Percentiles rank a stretch among this genome's conserved stretches.
Conservation (phyloP, 1,140 invertebrate genomes). For the Phenacoccus solenopsis region DNA sequence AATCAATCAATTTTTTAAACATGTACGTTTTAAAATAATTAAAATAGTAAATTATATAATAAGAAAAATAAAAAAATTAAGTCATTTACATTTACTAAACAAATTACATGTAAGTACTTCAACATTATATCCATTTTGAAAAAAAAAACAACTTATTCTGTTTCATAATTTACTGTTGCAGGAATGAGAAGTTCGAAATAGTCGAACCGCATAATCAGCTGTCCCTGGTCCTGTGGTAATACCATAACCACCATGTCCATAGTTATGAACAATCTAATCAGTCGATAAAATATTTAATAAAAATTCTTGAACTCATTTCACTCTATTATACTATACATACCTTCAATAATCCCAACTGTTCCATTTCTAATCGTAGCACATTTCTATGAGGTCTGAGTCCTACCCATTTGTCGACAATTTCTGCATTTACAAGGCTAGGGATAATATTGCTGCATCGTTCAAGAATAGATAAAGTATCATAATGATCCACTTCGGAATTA, state of each 20-base stretch:
- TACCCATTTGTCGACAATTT: conserved; percentile 47
- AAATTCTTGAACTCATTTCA: too few relatives aligned
- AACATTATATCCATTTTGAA: too few relatives aligned
- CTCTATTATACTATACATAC: too few relatives aligned
- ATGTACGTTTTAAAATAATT: too few relatives aligned
- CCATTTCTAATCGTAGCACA: conserved; percentile 49
- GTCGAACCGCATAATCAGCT: conserved; percentile 35
- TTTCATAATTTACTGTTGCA: conserved; percentile 30
- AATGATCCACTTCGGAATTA: conserved; percentile 48
- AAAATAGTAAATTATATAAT: too few relatives aligned
- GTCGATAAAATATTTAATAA: too few relatives aligned
- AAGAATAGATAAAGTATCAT: conserved; percentile 59
- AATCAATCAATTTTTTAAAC: too few relatives aligned
- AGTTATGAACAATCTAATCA: conserved; percentile 67
- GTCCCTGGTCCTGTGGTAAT: conserved; percentile 56
- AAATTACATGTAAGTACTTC: too few relatives aligned
- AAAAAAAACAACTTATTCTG: too few relatives aligned
- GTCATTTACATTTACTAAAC: too few relatives aligned
- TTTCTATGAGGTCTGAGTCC: conserved; percentile 57
- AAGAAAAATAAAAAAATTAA: too few relatives aligned
- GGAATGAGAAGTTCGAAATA: conserved; percentile 25
- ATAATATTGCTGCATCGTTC: conserved; percentile 56
- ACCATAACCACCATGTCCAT: conserved; percentile 81
- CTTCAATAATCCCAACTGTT: conserved; percentile 25
- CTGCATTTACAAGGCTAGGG: conserved; percentile 51